These are phyloP conservation scores for Vicugna pacos DNA, from an alignment of 2,113 vertebrate species.

Conservation along the genomic window DNA sequence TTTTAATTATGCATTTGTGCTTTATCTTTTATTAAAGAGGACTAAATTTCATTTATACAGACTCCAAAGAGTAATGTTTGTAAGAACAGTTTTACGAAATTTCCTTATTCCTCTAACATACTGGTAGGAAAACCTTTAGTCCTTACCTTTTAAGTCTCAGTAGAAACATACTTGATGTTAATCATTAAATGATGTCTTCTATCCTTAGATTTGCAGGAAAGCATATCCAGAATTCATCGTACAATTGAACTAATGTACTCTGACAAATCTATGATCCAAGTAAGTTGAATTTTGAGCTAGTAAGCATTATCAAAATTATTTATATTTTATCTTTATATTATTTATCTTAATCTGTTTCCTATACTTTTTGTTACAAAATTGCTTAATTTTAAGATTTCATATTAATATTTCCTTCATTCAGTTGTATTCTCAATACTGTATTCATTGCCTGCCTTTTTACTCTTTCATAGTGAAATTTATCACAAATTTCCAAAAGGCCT, in stretches of 20 bases:
- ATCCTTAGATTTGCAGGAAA: constrained; percentile 95
- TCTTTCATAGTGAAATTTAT: not conserved
- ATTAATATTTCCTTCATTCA: constrained; percentile 2
- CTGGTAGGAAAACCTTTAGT: not conserved
- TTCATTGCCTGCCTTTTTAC: not conserved
- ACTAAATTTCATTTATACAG: not conserved
- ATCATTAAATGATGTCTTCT: constrained; percentile 48
- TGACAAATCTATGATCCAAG: constrained; percentile 98
- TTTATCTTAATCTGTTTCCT: not conserved
- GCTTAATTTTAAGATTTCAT: not conserved
- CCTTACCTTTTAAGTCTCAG: not conserved
- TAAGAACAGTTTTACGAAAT: not conserved
- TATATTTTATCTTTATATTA: not conserved
- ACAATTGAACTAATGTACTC: constrained; percentile 99
- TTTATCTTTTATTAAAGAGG: not conserved
- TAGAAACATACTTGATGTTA: constrained; percentile 1
- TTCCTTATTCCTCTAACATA: constrained; percentile 1
- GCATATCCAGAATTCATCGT: constrained; percentile 97
- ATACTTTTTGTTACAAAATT: not conserved
- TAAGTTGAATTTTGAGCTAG: constrained; percentile 84
- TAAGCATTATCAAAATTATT: not conserved
- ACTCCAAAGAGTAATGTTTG: not conserved
- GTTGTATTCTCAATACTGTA: not conserved
- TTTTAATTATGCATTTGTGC: not conserved
- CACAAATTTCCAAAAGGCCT: not conserved